Percentiles rank a stretch among this genome's conserved stretches.
These are phyloP conservation scores for Lucilia sericata DNA, from an alignment of 1,140 invertebrate species.

Conservation along the genomic window DNA sequence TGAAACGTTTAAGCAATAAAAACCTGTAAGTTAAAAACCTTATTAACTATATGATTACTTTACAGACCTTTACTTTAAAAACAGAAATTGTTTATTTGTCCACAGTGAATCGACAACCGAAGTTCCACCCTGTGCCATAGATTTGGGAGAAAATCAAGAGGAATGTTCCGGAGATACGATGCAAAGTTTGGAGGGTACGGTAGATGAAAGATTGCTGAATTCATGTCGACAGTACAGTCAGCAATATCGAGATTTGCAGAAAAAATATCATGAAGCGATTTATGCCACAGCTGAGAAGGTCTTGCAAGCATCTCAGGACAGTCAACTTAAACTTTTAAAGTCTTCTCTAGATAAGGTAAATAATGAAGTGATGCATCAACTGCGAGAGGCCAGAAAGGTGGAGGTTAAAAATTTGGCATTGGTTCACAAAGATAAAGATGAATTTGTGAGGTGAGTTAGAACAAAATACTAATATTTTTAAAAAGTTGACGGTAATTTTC, in stretches of 20 bases:
- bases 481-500: background rate
- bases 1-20: slow-evolving; percentile 83
- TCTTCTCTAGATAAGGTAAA: slow-evolving; percentile 81
- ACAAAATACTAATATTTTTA: background rate
- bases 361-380: slow-evolving; percentile 84
- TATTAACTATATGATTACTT: background rate
- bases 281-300: slow-evolving; percentile 82
- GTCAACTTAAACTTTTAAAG: slow-evolving; percentile 82
- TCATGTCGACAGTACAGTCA: slow-evolving; percentile 78
- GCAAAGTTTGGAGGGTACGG: background rate
- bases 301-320: slow-evolving; percentile 80
- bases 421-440: slow-evolving; percentile 88
- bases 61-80: slow-evolving; percentile 1
- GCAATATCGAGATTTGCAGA: slow-evolving; percentile 82
- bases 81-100: slow-evolving; percentile 63
- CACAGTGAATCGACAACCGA: slow-evolving; percentile 65
- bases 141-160: slow-evolving; percentile 61
- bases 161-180: slow-evolving; percentile 54
- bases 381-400: slow-evolving; percentile 84
- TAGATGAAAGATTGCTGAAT: slow-evolving; percentile 75
- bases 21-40: slow-evolving; percentile 77
- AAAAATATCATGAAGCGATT: slow-evolving; percentile 86
- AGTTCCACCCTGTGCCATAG: slow-evolving; percentile 61
- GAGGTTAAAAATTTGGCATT: slow-evolving; percentile 87
- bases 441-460: slow-evolving; percentile 77